These are phyloP conservation scores for Halichoerus grypus DNA, from an alignment of 2,113 vertebrate species.

Conservation along the genomic window DNA sequence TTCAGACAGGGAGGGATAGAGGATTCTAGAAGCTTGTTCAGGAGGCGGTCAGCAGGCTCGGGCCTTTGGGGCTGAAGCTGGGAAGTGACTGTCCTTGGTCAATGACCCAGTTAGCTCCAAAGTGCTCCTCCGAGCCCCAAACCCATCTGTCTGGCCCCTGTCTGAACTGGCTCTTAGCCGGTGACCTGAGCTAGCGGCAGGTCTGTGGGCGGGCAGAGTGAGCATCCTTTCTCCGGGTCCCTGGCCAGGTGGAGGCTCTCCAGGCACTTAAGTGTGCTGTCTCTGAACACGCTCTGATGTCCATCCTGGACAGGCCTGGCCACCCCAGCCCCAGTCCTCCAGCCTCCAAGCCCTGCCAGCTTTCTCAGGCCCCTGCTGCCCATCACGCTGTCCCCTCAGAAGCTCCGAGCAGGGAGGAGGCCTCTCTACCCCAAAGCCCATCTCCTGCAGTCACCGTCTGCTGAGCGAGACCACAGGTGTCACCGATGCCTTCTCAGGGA, in stretches of 20 bases:
- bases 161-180: neutral
- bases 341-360: neutral
- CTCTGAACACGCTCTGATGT: neutral
- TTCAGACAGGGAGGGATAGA: neutral
- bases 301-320: neutral
- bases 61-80: constrained; percentile 26
- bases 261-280: accelerated
- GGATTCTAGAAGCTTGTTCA: neutral
- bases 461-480: accelerated
- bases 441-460: accelerated
- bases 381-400: neutral
- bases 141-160: constrained; percentile 58
- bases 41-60: neutral
- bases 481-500: neutral
- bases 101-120: constrained; percentile 26
- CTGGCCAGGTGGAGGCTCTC: neutral
- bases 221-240: neutral
- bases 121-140: constrained; percentile 7
- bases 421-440: neutral
- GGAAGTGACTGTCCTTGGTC: constrained; percentile 52
- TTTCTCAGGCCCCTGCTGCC: neutral
- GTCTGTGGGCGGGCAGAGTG: accelerated
- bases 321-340: neutral
- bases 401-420: neutral
- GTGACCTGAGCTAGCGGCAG: neutral